phyloP scores from a whole-genome alignment of 2,797 vertebrate species.

The Mormyrus hasselquistii region DNA sequence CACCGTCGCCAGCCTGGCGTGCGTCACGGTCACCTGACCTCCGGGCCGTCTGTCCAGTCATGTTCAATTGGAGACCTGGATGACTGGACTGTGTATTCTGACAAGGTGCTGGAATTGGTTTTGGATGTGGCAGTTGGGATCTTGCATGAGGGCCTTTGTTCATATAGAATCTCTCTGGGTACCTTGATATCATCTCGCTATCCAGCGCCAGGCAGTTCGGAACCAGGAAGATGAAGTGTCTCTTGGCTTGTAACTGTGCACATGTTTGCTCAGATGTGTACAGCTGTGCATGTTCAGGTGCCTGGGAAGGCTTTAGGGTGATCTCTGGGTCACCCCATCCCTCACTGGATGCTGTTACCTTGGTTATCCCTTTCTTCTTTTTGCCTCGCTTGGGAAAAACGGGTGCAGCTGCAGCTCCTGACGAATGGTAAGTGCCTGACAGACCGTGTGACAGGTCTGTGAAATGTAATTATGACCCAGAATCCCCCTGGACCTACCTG shows the following conservation, averaged over 20 bases:
- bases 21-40: neutral
- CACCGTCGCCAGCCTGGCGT: neutral
- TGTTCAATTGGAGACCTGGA: neutral
- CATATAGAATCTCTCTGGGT: neutral
- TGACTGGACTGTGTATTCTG: neutral
- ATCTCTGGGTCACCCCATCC: neutral
- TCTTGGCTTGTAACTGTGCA: neutral
- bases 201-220: neutral
- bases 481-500: neutral
- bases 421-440: neutral
- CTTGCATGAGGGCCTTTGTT: neutral
- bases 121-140: neutral
- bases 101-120: neutral
- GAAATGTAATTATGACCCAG: conserved; percentile 10
- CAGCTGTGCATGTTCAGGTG: neutral
- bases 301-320: neutral
- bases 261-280: neutral
- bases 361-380: neutral
- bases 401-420: neutral
- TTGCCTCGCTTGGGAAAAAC: neutral
- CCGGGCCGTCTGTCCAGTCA: neutral
- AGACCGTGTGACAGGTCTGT: conserved; percentile 5
- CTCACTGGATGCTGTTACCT: neutral
- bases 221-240: neutral
- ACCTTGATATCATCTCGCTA: neutral